Evolutionary conservation across 1,140 invertebrate species (phyloP).

Genomic region (Eurosta solidaginis): DNA sequence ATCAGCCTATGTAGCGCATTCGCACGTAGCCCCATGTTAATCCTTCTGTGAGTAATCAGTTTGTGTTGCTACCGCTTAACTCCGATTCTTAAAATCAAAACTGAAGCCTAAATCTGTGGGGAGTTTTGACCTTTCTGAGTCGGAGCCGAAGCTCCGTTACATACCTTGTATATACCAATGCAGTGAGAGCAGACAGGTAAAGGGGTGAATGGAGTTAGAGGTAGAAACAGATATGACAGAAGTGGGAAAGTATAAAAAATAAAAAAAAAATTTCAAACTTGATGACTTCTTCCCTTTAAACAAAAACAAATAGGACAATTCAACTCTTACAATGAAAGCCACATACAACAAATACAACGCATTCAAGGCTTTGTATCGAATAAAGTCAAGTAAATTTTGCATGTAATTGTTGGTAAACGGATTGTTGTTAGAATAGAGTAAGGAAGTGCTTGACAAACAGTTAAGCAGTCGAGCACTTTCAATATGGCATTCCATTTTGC

Average conservation of each 20-base stretch:
- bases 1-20: too few species aligned
- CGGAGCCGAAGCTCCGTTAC: too few species aligned
- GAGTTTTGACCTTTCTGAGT: too few species aligned
- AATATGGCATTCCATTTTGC: neutral
- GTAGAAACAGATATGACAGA: slow-evolving; percentile 1
- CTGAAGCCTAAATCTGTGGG: too few species aligned
- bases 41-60: too few species aligned
- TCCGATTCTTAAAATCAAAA: too few species aligned
- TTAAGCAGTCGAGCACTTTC: neutral
- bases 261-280: neutral
- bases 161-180: neutral
- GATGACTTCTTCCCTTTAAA: too few species aligned
- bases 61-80: too few species aligned
- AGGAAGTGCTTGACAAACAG: neutral
- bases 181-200: slow-evolving; percentile 14
- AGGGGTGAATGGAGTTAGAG: neutral
- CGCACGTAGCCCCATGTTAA: too few species aligned
- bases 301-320: slow-evolving; percentile 4
- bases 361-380: neutral
- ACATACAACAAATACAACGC: neutral
- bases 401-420: neutral
- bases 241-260: neutral
- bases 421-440: neutral
- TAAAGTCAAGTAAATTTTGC: neutral
- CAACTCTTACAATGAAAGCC: neutral